Conservation (phyloP, 2,113 vertebrate genomes). For the Taxidea taxus region DNA sequence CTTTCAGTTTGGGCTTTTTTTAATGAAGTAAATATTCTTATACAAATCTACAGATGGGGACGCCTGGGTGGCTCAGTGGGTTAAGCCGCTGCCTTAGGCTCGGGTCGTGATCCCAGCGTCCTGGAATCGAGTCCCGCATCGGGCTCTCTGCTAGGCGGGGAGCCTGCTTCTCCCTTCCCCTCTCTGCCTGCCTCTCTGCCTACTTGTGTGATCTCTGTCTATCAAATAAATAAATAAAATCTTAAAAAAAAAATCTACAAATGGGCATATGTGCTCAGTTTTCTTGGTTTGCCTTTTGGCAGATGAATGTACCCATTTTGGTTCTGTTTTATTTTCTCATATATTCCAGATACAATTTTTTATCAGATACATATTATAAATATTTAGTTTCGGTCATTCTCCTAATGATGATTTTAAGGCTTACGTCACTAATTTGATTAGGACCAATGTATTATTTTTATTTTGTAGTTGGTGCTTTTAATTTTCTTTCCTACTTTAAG, state of each 20-base stretch:
- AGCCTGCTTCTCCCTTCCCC: too few relatives aligned
- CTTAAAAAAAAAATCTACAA: not conserved
- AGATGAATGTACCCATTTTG: not conserved
- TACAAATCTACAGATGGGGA: not conserved
- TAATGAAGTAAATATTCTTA: not conserved
- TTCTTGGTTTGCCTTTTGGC: not conserved
- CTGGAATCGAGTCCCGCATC: too few relatives aligned
- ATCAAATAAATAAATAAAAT: too few relatives aligned
- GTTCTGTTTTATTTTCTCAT: not conserved
- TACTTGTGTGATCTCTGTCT: too few relatives aligned
- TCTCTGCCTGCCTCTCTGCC: too few relatives aligned
- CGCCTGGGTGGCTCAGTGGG: too few relatives aligned
- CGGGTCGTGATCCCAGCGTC: too few relatives aligned
- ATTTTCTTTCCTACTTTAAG: not conserved
- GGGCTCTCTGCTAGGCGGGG: too few relatives aligned
- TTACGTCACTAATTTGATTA: not conserved
- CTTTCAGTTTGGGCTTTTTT: not conserved
- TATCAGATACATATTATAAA: not conserved
- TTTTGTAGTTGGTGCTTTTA: not conserved
- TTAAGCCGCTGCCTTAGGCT: too few relatives aligned
- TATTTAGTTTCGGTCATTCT: not conserved
- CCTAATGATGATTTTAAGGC: not conserved
- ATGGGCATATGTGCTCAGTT: accelerated
- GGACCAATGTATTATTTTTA: not conserved
- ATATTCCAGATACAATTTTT: not conserved